These are phyloP conservation scores for Sinopyrophorus schimmeli DNA, from an alignment of 2,888 invertebrate species.

Conservation along the genomic window DNA sequence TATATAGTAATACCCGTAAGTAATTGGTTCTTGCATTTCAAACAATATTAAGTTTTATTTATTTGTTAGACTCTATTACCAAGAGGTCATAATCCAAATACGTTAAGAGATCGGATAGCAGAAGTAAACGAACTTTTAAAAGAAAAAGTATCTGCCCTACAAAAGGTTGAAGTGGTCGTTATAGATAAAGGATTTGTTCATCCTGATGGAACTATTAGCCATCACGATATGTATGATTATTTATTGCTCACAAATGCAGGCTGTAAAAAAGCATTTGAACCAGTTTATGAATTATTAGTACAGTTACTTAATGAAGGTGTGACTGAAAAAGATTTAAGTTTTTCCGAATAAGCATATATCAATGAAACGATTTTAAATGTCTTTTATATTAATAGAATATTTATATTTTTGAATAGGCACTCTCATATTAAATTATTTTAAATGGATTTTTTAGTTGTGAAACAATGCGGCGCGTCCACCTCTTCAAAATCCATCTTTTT, in stretches of 20 bases:
- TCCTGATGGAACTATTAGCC: slow-evolving; percentile 79
- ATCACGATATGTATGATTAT: slow-evolving; percentile 92
- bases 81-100: slow-evolving; percentile 83
- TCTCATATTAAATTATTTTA: too few species aligned
- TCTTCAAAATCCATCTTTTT: slow-evolving; percentile 76
- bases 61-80: slow-evolving; percentile 80
- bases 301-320: slow-evolving; percentile 78
- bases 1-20: slow-evolving; percentile 85
- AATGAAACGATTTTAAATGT: too few species aligned
- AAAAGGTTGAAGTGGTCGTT: slow-evolving; percentile 75
- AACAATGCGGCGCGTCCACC: slow-evolving; percentile 93
- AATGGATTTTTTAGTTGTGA: too few species aligned
- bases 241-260: slow-evolving; percentile 85
- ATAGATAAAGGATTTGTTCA: slow-evolving; percentile 81
- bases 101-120: slow-evolving; percentile 73
- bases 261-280: slow-evolving; percentile 84
- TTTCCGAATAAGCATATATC: slow-evolving; percentile 73
- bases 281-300: slow-evolving; percentile 76
- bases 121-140: slow-evolving; percentile 75
- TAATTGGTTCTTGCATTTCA: slow-evolving; percentile 37
- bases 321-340: slow-evolving; percentile 73
- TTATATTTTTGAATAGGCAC: too few species aligned
- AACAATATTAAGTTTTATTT: slow-evolving; percentile 8
- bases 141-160: slow-evolving; percentile 63
- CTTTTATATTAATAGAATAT: background rate